Evolutionary conservation across 2,113 vertebrate genomes (phyloP), one percentile per base, ranked within the genome.

Genomic region (Zapus hudsonius): DNA sequence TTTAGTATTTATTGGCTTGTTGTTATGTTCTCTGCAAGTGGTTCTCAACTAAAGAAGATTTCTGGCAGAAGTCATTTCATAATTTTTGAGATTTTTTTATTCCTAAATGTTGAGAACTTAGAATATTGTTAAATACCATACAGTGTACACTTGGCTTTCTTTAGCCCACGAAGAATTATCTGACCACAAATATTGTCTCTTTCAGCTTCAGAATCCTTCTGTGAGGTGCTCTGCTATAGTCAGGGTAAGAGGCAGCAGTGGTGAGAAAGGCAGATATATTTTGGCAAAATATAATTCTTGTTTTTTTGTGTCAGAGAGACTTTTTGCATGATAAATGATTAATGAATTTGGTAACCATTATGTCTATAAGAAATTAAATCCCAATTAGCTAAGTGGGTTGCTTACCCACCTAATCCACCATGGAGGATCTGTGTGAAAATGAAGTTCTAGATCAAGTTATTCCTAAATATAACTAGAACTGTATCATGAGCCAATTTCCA

Each of bases 121-220:
- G 7, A 5, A 72, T 70, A 20, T 1, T 87, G 1, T 11, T 22
- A 13, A 69, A 40, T 10, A 36, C 11, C 6, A 33, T 40, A 31
- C 3, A 36, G 2, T 57, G 29, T 1, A 75, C 1, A 67, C 16
- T 13, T 29, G 27, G 29, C 5, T 79, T 4, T 19, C 27, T 4
- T 61, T 13, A 47, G 0, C 15, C 31, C 13, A 3, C 12, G 19
- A 59, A 61, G 5, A 40, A 29, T 55, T 57, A 40, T 40, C 25
- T 87, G 31, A 2, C 2, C 2, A 3, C 0, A n/a, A 74, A 47
- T 64, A 3, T 11, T 19, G 11, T 4, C 76, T 1, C 36, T 7
- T 25, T 36, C 1, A 19, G 22, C 3, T 8, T 64, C 7, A 33
- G 17, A 42, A 83, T 55, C 2, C 7, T 0, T 40, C 1, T 40